Evolutionary conservation across 2,113 vertebrate genomes (phyloP), one percentile per base, ranked within the genome.

Genomic region (Desmodus rotundus): DNA sequence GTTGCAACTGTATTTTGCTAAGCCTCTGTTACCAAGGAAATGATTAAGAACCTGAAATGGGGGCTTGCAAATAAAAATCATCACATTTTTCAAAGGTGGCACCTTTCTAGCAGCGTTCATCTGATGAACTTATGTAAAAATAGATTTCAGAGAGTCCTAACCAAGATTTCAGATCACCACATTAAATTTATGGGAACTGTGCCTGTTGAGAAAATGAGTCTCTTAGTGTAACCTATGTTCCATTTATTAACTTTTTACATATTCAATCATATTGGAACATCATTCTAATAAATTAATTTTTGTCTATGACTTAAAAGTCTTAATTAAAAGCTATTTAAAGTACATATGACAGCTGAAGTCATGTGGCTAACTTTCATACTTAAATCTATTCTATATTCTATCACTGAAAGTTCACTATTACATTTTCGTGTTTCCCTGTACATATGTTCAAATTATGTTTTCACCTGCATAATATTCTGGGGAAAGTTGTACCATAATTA

Each of bases 11-110:
- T 54, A 61, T 88, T 97, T 97, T 96, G 72, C 78, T 88, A 96
- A 88, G 96, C 90, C 72, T 70, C 63, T 95, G 89, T 96, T 95
- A 91, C 68, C 86, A 93, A 78, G 58, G 93, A 89, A 95, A 96
- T 96, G 61, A 96, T 93, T 92, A 96, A 83, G 58, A 91, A 68
- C 7, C 20, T 68, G 82, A 93, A 89, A 15, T 73, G 68, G 38
- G 86, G 85, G 33, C 70, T 97, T 89, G 95, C 38, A 93, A 95
- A 94, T 95, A 4, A 91, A 97, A 95, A 94, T 88, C 77, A 96
- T 73, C 78, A 85, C 13, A 77, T 2, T 52, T 50, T 86, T 89
- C 92, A 93, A 93, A 94, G n/a, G 81, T 80, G 80, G 67, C 76
- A 61, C 76, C 70, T 88, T 89, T 67, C 45, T 81, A 68, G 19